Evolutionary conservation across 2,113 vertebrate species (phyloP), one percentile per base, ranked within the genome.

Genomic region (Clinocottus analis): DNA sequence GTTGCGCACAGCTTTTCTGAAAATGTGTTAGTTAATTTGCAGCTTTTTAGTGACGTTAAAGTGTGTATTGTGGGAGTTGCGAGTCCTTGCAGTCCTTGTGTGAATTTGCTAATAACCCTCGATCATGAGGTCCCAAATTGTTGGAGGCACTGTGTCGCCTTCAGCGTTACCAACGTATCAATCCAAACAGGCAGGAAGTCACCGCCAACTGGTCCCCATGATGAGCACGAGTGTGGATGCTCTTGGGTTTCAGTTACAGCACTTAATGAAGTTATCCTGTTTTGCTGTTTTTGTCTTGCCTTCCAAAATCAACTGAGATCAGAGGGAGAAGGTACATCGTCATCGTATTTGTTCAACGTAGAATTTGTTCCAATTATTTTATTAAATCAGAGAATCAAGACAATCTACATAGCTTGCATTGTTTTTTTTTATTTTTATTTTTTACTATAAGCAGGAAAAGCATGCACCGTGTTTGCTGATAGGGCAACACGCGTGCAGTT

Each of bases 11-110:
- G 69, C 21, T 80, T 83, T 73, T 73, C 8, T 53, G 67, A 53
- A 65, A 68, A 84, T 45, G 25, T 35, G 78, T 73, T 63, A 33
- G 79, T 77, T 88, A 59, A 86, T 88, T 86, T 83, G 69, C 72
- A 83, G 77, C 76, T 77, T 86, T 63, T 79, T n/a, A 12, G 60
- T 70, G 53, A 78, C 19, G 11, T 21, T 8, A 66, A 68, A 41
- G 63, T 71, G 56, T 56, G 55, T 55, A 3, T 69, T 60, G 41
- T 59, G 58, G 67, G 66, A 71, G 77, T 49, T 39, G 59, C 56
- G 37, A 43, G 70, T 83, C 75, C 70, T 79, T 6, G 6, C 58
- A 62, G 67, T 75, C 45, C 79, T 67, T 31, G 49, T 79, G 75
- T 59, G 4, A 80, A 82, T 75, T 69, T 70, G 72, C 45, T 65